A percentile compares a stretch with the other conserved stretches of the same genome.
Conservation (phyloP, 2,113 vertebrate genomes). For the Trematomus loennbergii region DNA sequence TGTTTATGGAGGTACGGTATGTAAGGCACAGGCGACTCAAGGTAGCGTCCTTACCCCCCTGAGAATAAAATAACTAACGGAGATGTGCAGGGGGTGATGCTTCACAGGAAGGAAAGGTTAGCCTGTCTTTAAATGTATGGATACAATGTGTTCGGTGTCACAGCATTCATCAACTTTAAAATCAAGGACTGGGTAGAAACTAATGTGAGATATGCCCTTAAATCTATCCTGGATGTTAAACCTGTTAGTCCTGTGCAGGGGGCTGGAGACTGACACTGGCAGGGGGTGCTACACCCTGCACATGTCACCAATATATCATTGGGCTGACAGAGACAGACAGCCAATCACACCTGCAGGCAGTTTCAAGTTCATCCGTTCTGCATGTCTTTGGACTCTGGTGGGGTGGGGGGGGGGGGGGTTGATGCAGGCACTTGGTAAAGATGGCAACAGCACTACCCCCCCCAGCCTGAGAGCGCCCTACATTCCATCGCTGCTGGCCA, state of each 20-base stretch:
- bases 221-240: background rate
- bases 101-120: background rate
- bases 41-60: constrained; percentile 7
- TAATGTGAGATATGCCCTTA: background rate
- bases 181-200: background rate
- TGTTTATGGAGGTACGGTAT: background rate
- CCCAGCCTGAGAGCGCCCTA: background rate
- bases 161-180: constrained; percentile 1
- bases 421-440: background rate
- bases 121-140: background rate
- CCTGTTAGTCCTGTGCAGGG: background rate
- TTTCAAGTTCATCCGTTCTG: background rate
- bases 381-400: background rate
- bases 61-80: background rate
- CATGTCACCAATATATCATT: background rate
- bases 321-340: background rate
- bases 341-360: background rate
- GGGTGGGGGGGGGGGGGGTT: too few relatives aligned
- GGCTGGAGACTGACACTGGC: background rate
- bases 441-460: too few relatives aligned
- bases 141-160: background rate
- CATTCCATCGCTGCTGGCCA: background rate
- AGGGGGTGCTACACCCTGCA: background rate
- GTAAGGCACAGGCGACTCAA: background rate
- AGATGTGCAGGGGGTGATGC: constrained; percentile 8